phyloP scores from a whole-genome alignment of 2,113 vertebrate species.

The Calidris pygmaea region DNA sequence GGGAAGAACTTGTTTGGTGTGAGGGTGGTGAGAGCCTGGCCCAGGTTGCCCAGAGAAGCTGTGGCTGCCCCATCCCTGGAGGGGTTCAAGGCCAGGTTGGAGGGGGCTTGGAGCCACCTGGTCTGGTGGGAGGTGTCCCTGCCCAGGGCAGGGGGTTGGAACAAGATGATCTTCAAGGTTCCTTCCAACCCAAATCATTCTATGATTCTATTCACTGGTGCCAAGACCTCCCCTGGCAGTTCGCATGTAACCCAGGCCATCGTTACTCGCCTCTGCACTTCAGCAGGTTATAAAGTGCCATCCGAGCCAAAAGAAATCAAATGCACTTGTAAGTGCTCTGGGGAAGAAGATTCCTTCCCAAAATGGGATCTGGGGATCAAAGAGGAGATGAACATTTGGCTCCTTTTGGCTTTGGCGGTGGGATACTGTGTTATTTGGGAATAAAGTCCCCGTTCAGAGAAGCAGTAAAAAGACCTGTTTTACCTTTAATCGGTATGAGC shows the following conservation, averaged over 20 bases:
- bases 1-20: no score
- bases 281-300: accelerated
- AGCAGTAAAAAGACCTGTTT: neutral
- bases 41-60: no score
- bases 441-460: neutral
- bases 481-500: neutral
- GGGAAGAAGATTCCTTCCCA: neutral
- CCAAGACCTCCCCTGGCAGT: neutral
- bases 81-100: no score
- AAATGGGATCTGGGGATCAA: neutral
- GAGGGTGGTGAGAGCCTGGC: no score
- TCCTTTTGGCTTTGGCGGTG: neutral
- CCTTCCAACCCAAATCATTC: no score
- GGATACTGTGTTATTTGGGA: neutral
- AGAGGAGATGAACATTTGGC: neutral
- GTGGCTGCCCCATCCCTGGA: no score
- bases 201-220: neutral
- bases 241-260: neutral
- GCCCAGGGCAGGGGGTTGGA: no score
- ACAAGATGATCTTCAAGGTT: no score
- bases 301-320: neutral
- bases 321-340: neutral
- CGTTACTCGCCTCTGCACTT: neutral
- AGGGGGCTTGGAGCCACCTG: no score
- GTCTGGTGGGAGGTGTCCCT: no score